These are phyloP conservation scores for Thymelicus lineola DNA, from an alignment of 2,888 invertebrate genomes.

Conservation along the genomic window DNA sequence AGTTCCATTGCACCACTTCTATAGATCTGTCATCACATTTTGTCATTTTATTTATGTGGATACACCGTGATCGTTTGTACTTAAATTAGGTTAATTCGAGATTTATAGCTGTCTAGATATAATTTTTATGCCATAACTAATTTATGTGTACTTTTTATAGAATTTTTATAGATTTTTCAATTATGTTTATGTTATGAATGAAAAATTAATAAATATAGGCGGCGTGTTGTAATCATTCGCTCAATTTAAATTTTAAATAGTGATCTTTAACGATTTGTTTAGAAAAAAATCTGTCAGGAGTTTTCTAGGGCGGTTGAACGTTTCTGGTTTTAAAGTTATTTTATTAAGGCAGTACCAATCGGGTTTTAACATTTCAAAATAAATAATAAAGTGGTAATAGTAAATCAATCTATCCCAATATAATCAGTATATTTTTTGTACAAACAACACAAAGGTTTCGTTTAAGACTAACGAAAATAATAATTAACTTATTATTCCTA, in stretches of 20 bases:
- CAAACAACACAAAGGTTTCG: background rate
- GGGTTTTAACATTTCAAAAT: background rate
- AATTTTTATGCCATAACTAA: slow-evolving; percentile 83
- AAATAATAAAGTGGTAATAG: slow-evolving; percentile 9
- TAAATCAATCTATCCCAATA: background rate
- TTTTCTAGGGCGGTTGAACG: slow-evolving; percentile 7
- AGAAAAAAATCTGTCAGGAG: slow-evolving; percentile 29
- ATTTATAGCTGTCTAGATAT: slow-evolving; percentile 68
- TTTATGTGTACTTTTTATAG: slow-evolving; percentile 75
- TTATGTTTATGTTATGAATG: slow-evolving; percentile 59
- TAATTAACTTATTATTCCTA: background rate
- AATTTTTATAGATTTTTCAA: slow-evolving; percentile 67
- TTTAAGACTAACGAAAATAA: slow-evolving; percentile 6
- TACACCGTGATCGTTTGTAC: slow-evolving; percentile 71
- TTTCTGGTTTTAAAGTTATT: slow-evolving; percentile 3
- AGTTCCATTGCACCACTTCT: slow-evolving; percentile 23
- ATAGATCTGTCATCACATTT: slow-evolving; percentile 61
- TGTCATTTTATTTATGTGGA: slow-evolving; percentile 46
- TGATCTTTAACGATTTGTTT: slow-evolving; percentile 48
- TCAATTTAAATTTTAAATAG: slow-evolving; percentile 66
- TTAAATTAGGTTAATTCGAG: slow-evolving; percentile 74
- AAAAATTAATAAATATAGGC: slow-evolving; percentile 57
- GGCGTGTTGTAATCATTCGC: slow-evolving; percentile 69
- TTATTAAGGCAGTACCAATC: background rate
- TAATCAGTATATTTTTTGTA: background rate